Percentiles rank a stretch among this genome's conserved stretches.
phyloP scores from a whole-genome alignment of 1,140 invertebrate genomes.

The Drosophila quadrilineata region DNA sequence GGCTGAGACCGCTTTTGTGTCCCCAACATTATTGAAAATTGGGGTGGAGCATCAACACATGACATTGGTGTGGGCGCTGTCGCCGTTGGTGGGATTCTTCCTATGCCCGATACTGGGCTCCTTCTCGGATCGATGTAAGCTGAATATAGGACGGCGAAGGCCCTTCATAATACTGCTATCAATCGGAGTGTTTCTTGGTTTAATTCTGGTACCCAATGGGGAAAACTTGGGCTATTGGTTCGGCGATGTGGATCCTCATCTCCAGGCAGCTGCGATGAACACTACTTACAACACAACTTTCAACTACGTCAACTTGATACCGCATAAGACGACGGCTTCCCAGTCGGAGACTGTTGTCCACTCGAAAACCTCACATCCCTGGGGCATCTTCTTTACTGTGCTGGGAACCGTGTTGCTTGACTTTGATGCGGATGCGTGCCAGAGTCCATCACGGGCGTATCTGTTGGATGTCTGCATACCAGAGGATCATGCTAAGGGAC shows the following conservation, averaged over 20 bases:
- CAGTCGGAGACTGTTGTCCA: slow-evolving; percentile 24
- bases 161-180: slow-evolving; percentile 96
- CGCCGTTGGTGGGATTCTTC: slow-evolving; percentile 95
- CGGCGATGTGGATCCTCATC: slow-evolving; percentile 85
- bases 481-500: slow-evolving; percentile 95
- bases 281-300: slow-evolving; percentile 40
- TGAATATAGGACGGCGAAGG: slow-evolving; percentile 90
- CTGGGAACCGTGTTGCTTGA: slow-evolving; percentile 96
- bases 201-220: slow-evolving; percentile 95
- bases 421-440: slow-evolving; percentile 97
- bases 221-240: slow-evolving; percentile 90
- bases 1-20: slow-evolving; percentile 97
- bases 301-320: slow-evolving; percentile 74
- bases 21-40: slow-evolving; percentile 95
- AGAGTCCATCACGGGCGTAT: slow-evolving; percentile 95
- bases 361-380: slow-evolving; percentile 85
- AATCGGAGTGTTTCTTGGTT: slow-evolving; percentile 93
- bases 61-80: slow-evolving; percentile 97
- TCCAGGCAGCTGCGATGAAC: slow-evolving; percentile 54
- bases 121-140: slow-evolving; percentile 93
- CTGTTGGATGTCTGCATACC: slow-evolving; percentile 95
- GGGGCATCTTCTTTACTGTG: slow-evolving; percentile 96
- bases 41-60: slow-evolving; percentile 95
- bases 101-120: slow-evolving; percentile 95
- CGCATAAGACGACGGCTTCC: slow-evolving; percentile 81